Conservation (phyloP, 2,113 vertebrate genomes). For the Xiphorhynchus elegans region DNA sequence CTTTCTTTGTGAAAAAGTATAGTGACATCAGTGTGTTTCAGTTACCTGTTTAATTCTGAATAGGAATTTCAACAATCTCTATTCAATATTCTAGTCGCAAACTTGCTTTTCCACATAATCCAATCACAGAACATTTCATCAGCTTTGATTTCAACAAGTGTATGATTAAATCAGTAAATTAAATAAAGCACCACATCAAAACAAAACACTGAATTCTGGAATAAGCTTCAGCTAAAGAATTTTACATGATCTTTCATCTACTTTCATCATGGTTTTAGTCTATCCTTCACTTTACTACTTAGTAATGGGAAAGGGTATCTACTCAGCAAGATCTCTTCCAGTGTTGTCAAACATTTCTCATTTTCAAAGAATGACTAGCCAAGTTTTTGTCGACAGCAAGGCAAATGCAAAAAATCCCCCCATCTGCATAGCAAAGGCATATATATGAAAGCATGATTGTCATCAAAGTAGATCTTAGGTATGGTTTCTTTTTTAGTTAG, state of each 20-base stretch:
- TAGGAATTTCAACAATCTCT: neutral
- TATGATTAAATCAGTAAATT: neutral
- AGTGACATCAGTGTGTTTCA: neutral
- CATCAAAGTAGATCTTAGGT: neutral
- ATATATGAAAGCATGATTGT: neutral
- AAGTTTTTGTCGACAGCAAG: neutral
- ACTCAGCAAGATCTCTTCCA: neutral
- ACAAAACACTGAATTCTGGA: neutral
- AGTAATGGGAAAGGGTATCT: neutral
- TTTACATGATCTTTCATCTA: neutral
- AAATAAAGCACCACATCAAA: neutral
- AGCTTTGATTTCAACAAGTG: constrained; percentile 27
- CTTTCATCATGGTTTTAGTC: neutral
- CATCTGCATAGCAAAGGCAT: neutral
- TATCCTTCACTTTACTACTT: neutral
- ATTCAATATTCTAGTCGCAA: neutral
- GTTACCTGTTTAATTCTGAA: neutral
- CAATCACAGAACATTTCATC: neutral
- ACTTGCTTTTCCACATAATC: neutral
- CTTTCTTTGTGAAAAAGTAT: neutral
- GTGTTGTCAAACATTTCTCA: neutral
- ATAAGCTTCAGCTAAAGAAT: neutral
- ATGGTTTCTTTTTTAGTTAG: neutral
- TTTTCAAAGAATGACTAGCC: neutral
- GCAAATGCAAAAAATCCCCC: neutral